Evolutionary conservation across 2,797 vertebrate species (phyloP).

Genomic region (Anas georgica): DNA sequence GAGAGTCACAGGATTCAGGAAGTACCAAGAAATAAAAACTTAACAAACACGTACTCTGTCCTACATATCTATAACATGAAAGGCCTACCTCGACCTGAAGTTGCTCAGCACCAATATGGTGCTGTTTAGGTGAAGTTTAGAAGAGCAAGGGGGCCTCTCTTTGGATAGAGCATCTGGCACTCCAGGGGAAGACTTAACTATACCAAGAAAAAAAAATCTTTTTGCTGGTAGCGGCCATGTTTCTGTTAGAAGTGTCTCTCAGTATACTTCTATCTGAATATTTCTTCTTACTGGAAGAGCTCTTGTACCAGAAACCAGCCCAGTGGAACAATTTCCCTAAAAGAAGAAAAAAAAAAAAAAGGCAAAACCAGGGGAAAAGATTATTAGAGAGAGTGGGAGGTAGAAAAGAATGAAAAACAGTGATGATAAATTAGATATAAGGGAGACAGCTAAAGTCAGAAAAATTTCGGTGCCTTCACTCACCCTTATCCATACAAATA

Average conservation of each 20-base stretch:
- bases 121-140: not conserved
- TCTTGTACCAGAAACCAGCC: not conserved
- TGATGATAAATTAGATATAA: slow-evolving; percentile 17
- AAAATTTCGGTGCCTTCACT: slow-evolving; percentile 16
- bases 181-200: not conserved
- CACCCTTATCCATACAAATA: not conserved
- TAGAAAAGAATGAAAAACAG: not conserved
- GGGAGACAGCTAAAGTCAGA: slow-evolving; percentile 25
- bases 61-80: not conserved
- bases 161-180: not conserved
- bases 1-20: not conserved
- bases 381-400: not conserved
- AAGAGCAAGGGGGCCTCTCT: not conserved
- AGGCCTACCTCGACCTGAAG: not conserved
- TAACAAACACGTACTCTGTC: not conserved
- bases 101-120: not conserved
- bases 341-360: fast-evolving
- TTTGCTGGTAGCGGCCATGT: not conserved
- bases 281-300: not conserved
- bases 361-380: not conserved
- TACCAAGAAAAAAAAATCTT: not conserved
- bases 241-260: not conserved
- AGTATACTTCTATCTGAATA: not conserved
- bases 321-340: not conserved
- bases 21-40: not conserved